A percentile compares a stretch with the other conserved stretches of the same genome.
phyloP scores from a whole-genome alignment of 2,797 vertebrate species.

The Sciurus vulgaris region DNA sequence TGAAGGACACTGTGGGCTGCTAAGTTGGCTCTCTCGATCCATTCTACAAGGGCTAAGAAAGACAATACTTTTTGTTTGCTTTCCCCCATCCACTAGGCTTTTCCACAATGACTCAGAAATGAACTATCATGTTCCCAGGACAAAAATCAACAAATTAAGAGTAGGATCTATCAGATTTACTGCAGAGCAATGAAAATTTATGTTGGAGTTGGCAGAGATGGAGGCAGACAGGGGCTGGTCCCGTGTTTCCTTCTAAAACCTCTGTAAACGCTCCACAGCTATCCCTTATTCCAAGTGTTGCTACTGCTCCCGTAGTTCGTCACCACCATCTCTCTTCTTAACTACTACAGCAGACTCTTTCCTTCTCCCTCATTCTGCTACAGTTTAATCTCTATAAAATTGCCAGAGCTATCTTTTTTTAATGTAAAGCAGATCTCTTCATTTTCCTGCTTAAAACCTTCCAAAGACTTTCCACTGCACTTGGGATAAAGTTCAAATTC shows the following conservation, averaged over 20 bases:
- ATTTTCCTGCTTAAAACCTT: neutral
- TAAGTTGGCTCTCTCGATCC: neutral
- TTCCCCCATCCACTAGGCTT: neutral
- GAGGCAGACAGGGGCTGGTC: neutral
- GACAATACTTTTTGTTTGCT: neutral
- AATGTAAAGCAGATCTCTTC: neutral
- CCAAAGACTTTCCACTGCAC: neutral
- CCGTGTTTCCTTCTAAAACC: neutral
- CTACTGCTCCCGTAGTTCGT: neutral
- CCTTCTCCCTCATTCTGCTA: neutral
- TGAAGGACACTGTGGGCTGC: neutral
- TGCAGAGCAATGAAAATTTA: neutral
- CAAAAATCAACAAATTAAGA: neutral
- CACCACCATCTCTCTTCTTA: neutral
- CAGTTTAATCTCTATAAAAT: slow-evolving; percentile 10
- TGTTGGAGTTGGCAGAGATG: neutral
- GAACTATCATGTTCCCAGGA: neutral
- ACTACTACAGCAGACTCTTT: neutral
- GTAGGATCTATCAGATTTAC: neutral
- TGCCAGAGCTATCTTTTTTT: neutral
- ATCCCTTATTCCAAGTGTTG: neutral
- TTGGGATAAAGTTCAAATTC: neutral
- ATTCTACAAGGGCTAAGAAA: neutral
- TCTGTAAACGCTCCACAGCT: neutral
- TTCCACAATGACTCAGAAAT: neutral